Evolutionary conservation across 2,113 vertebrate species (phyloP).

Genomic region (Microcebus murinus): DNA sequence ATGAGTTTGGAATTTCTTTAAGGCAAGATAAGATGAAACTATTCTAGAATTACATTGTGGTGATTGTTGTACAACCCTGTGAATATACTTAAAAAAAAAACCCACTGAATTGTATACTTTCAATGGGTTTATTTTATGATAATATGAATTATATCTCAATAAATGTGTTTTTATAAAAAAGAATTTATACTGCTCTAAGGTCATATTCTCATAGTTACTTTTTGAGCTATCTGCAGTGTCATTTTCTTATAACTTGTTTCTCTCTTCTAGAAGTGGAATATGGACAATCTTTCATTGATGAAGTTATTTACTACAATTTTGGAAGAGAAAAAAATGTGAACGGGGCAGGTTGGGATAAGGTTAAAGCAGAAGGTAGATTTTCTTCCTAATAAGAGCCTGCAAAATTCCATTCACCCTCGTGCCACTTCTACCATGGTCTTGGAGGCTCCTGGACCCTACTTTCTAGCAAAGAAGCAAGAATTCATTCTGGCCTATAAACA

Average conservation of each 20-base stretch:
- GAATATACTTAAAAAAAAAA: not conserved
- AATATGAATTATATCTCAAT: not conserved
- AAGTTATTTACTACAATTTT: not conserved
- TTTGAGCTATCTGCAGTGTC: constrained; percentile 22
- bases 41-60: not conserved
- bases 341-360: not conserved
- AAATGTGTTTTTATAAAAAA: not conserved
- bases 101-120: not conserved
- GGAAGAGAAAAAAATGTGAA: not conserved
- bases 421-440: not conserved
- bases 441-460: not conserved
- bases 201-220: not conserved
- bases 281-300: not conserved
- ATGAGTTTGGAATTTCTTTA: not conserved
- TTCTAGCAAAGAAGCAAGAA: not conserved
- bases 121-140: not conserved
- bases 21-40: not conserved
- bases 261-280: not conserved
- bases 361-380: not conserved
- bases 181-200: not conserved
- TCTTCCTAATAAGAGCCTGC: not conserved
- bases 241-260: not conserved
- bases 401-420: not conserved
- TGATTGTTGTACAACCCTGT: not conserved
- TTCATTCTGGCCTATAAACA: not conserved